Base-by-base conservation (phyloP, 2,113 vertebrate genomes). In the Notothenia coriiceps region DNA sequence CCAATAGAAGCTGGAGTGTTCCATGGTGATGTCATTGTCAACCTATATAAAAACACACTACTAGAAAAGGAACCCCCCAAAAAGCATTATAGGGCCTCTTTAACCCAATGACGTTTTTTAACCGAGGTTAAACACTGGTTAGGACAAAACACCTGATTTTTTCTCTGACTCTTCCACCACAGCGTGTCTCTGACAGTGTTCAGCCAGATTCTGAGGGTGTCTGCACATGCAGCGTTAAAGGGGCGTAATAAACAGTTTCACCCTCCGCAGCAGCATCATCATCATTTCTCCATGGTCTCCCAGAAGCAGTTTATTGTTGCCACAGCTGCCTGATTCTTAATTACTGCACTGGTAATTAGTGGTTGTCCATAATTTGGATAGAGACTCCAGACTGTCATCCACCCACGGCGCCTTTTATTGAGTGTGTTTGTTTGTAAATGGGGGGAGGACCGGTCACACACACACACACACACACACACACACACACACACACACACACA, bases 301-400 rank as follows among this genome's bases (percentile, higher is more conserved):
- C 55, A 52, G 62, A 66, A 35, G 57, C 55, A 40, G 73, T 57
- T 70, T 62, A 66, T 69, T 73, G 66, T 75, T 66, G 77, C 79
- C 70, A 6, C 89, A 88, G 80, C 84, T 90, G 89, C 71, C 62
- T 77, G 62, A 7, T 68, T 73, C 73, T 89, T 88, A 88, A 91
- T 91, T 80, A 89, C 68, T 69, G 75, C 12, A 15, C 46, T 20
- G 77, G 70, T 90, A 89, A 92, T 91, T 89, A 87, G 84, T 17
- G 71, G 77, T 50, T 61, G 76, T 68, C 84, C 80, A 73, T 79
- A 61, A 79, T 70, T 51, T 40, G 71, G 73, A 80, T 20, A 40
- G 57, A 13, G 76, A 84, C 77, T 85, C 61, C 22, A 61, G 77
- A 62, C 51, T 79, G 68, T 85, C 84, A 75, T 71, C 68, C 74